phyloP scores from a whole-genome alignment of 2,797 vertebrate species.

The Enteromius paludinosus region DNA sequence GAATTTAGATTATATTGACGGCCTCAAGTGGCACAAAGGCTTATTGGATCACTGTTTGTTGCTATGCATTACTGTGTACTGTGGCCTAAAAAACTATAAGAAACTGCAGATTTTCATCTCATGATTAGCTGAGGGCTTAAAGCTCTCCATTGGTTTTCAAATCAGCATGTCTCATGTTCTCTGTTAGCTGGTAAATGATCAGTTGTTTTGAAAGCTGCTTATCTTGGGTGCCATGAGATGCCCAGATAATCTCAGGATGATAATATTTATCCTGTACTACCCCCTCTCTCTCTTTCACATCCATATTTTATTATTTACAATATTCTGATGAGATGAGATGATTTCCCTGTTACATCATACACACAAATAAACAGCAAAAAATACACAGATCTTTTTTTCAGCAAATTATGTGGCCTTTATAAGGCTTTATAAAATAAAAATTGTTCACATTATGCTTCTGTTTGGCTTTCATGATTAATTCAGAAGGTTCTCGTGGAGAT shows the following conservation, averaged over 20 bases:
- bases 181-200: conserved; percentile 37
- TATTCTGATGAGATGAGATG: conserved; percentile 12
- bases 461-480: conserved; percentile 46
- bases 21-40: conserved; percentile 4
- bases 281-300: conserved; percentile 6
- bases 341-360: conserved; percentile 6
- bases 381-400: conserved; percentile 4
- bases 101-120: not conserved
- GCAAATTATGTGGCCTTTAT: not conserved
- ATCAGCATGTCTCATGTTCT: not conserved
- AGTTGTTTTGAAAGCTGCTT: conserved; percentile 22
- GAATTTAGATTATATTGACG: conserved; percentile 8
- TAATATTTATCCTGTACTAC: not conserved
- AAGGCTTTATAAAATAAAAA: not conserved
- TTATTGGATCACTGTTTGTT: conserved; percentile 9
- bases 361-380: not conserved
- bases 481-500: conserved; percentile 24
- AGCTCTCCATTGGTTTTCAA: conserved; percentile 1
- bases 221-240: conserved; percentile 22
- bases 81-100: not conserved
- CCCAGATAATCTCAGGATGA: conserved; percentile 10
- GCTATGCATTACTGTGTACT: not conserved
- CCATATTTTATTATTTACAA: conserved; percentile 49
- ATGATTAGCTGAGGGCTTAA: conserved; percentile 5
- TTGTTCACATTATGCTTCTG: conserved; percentile 4